Percentiles rank a stretch among this genome's conserved stretches.
These are phyloP conservation scores for Nyctereutes procyonoides DNA, from an alignment of 2,113 vertebrate genomes.

Conservation along the genomic window DNA sequence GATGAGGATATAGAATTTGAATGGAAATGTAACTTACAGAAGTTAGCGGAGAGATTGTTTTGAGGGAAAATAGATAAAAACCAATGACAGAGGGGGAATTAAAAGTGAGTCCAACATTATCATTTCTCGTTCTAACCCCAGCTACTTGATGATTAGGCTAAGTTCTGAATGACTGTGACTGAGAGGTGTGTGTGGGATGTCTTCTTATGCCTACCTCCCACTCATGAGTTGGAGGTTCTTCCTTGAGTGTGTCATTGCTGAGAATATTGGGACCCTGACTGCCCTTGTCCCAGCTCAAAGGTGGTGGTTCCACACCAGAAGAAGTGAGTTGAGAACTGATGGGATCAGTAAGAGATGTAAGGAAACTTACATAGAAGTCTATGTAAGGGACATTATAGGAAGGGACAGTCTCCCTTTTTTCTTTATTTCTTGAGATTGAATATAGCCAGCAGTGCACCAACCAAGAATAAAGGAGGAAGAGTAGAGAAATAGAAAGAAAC, in stretches of 20 bases:
- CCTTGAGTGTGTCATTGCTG: neutral
- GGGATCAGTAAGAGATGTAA: neutral
- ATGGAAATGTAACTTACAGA: neutral
- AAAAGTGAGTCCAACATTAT: neutral
- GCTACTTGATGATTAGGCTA: neutral
- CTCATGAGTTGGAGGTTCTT: neutral
- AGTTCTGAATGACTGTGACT: neutral
- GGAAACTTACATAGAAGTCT: neutral
- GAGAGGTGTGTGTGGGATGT: neutral
- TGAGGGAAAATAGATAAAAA: neutral
- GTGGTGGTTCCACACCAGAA: neutral
- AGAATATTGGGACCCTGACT: neutral
- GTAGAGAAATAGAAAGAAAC: neutral
- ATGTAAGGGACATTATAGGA: neutral
- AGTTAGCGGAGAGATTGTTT: neutral
- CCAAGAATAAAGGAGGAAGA: neutral
- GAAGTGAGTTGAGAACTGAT: neutral
- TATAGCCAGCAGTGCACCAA: neutral
- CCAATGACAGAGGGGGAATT: neutral
- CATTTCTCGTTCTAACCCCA: neutral
- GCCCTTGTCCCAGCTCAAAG: neutral
- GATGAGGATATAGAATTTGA: neutral
- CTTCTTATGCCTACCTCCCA: neutral
- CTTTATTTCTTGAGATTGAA: neutral
- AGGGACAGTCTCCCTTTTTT: neutral